A percentile compares a stretch with the other conserved stretches of the same genome.
Evolutionary conservation across 2,888 invertebrate species (phyloP).

Genomic region (Dicyrtoma fusca): DNA sequence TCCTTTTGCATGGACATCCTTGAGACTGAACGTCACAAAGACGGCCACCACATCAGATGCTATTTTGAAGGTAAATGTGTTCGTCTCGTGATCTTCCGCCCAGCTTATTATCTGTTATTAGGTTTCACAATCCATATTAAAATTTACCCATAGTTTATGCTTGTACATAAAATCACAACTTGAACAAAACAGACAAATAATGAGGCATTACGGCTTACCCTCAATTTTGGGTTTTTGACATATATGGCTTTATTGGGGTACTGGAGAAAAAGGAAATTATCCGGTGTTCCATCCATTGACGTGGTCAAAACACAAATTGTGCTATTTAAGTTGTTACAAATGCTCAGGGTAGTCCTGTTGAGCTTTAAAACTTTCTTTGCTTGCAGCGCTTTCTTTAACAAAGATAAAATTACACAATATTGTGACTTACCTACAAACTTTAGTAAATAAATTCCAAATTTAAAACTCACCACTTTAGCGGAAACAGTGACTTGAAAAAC

Average conservation of each 20-base stretch:
- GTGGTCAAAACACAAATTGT: conserved; percentile 21
- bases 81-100: background rate
- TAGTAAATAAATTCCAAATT: too few relatives aligned
- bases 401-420: too few relatives aligned
- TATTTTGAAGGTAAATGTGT: conserved; percentile 60
- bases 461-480: too few relatives aligned
- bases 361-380: too few relatives aligned
- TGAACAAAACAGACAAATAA: too few relatives aligned
- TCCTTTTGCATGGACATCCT: conserved; percentile 65
- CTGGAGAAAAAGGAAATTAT: conserved; percentile 70
- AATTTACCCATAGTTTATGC: background rate
- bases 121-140: background rate
- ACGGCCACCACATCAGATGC: conserved; percentile 65
- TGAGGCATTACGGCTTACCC: conserved; percentile 16
- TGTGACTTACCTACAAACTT: too few relatives aligned
- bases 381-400: too few relatives aligned
- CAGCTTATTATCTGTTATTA: background rate
- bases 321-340: background rate
- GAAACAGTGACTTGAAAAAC: background rate
- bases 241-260: conserved; percentile 47
- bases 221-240: conserved; percentile 46
- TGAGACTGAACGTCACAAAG: conserved; percentile 70
- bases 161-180: too few relatives aligned
- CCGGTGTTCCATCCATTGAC: conserved; percentile 60
- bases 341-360: too few relatives aligned